Evolutionary conservation across 2,888 invertebrate genomes (phyloP).

Genomic region (Nineta flava): DNA sequence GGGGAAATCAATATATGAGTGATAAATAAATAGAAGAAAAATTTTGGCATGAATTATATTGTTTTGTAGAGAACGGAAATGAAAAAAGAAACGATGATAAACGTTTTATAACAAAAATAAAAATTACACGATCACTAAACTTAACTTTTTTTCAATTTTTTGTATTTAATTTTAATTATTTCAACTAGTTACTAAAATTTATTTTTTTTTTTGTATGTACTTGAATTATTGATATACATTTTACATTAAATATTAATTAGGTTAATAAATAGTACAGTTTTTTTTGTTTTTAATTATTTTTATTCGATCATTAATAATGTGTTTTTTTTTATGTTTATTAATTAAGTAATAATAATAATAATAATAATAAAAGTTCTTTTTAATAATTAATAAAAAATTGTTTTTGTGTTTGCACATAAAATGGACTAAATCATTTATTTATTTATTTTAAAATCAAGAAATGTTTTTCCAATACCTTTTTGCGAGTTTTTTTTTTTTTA

Average conservation of each 20-base stretch:
- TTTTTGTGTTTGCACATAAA: constrained; percentile 20
- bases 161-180: constrained; percentile 4
- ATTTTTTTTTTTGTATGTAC: constrained; percentile 4
- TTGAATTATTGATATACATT: constrained; percentile 27
- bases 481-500: constrained; percentile 8
- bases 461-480: constrained; percentile 4
- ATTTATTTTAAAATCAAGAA: no score
- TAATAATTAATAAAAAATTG: constrained; percentile 30
- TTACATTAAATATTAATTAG: constrained; percentile 20
- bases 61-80: no score
- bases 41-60: no score
- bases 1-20: no score
- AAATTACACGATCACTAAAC: constrained; percentile 6
- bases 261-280: constrained; percentile 29
- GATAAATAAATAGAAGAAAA: no score
- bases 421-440: constrained; percentile 12
- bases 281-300: constrained; percentile 28
- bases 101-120: constrained; percentile 1
- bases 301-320: constrained; percentile 14
- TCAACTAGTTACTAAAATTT: constrained; percentile 8
- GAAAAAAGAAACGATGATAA: no score
- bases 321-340: constrained; percentile 14
- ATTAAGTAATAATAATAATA: constrained; percentile 28
- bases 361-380: constrained; percentile 23
- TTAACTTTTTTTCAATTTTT: neutral